These are phyloP conservation scores for Erinaceus europaeus DNA, from an alignment of 2,113 vertebrate species.

Conservation along the genomic window DNA sequence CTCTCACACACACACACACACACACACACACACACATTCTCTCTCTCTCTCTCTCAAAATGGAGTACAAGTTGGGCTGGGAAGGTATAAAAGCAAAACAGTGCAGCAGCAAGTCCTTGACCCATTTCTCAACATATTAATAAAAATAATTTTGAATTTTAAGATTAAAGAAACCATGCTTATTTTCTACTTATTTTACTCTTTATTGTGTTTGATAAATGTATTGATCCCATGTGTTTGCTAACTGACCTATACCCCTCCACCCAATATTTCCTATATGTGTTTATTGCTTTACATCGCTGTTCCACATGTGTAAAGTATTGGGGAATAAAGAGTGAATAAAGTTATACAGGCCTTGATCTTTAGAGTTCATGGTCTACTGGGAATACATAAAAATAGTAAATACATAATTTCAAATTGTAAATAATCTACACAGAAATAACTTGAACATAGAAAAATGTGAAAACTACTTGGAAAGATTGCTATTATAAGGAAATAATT, in stretches of 20 bases:
- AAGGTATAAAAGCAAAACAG: no score
- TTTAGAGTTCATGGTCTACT: neutral
- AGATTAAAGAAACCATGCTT: no score
- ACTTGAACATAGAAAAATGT: neutral
- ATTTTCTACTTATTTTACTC: no score
- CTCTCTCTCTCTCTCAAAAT: no score
- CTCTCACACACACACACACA: no score
- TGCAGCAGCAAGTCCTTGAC: no score
- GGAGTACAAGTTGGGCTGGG: no score
- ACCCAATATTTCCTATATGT: neutral
- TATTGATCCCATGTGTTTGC: neutral
- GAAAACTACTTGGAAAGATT: neutral
- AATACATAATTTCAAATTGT: neutral
- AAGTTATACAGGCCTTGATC: neutral
- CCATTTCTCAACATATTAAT: no score
- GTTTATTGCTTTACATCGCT: neutral
- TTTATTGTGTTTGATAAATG: no score
- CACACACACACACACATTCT: no score
- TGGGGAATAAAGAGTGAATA: neutral
- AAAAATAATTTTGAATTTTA: no score
- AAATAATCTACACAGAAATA: neutral
- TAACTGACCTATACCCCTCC: neutral
- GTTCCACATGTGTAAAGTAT: neutral
- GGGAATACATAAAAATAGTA: neutral
- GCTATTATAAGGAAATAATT: neutral